Conservation (phyloP, 2,888 invertebrate genomes). For the Lasioglossum vierecki region DNA sequence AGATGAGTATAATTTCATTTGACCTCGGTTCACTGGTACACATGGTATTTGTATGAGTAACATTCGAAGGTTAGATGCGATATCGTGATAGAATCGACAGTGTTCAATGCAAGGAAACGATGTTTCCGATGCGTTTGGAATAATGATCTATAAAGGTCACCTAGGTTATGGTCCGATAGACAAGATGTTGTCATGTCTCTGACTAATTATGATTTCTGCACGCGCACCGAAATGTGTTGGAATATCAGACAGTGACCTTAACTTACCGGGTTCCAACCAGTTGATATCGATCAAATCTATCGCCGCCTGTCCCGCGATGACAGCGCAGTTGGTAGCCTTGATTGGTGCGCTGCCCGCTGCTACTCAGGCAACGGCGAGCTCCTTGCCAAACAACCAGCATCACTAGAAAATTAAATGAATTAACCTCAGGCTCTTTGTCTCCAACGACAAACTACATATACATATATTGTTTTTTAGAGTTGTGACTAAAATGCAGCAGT, state of each 20-base stretch:
- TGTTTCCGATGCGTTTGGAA: background rate
- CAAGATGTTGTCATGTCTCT: background rate
- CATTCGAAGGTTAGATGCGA: background rate
- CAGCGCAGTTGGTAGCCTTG: constrained; percentile 72
- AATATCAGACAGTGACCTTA: background rate
- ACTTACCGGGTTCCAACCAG: constrained; percentile 76
- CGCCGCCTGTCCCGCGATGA: constrained; percentile 70
- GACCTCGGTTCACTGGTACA: background rate
- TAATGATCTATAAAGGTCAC: background rate
- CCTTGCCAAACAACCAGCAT: constrained; percentile 81
- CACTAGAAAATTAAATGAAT: constrained; percentile 67
- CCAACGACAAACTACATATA: background rate
- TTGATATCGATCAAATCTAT: constrained; percentile 78
- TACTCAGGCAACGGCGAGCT: constrained; percentile 80
- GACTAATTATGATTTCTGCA: background rate
- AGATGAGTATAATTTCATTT: background rate
- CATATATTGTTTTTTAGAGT: background rate
- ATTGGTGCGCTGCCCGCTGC: constrained; percentile 79
- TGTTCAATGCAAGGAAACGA: background rate
- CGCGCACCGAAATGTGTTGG: background rate
- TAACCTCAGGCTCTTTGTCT: background rate
- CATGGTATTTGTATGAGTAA: background rate
- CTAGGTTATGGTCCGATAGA: background rate
- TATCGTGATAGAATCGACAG: background rate
- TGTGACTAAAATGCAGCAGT: background rate